phyloP scores from a whole-genome alignment of 2,797 vertebrate species.

The Pangasius sanitwongsei region DNA sequence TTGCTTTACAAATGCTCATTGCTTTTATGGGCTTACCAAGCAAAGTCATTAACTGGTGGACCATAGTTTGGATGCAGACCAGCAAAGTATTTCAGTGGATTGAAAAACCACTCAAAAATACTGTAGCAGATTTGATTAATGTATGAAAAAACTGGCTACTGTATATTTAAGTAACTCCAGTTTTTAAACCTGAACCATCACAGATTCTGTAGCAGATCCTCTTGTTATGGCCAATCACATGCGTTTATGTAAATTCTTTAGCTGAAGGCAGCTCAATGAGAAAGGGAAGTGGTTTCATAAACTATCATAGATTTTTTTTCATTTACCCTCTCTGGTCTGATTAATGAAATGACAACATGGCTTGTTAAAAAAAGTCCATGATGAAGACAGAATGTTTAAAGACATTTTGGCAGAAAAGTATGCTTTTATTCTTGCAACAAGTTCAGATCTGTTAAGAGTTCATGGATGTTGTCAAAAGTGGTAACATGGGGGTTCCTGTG shows the following conservation, averaged over 20 bases:
- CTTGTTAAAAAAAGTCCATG: not conserved
- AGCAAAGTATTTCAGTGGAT: not conserved
- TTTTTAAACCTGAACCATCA: not conserved
- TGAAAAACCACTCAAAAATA: not conserved
- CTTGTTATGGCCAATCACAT: not conserved
- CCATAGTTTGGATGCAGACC: not conserved
- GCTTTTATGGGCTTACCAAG: slow-evolving; percentile 1
- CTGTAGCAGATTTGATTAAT: not conserved
- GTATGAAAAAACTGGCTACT: not conserved
- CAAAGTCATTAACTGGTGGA: not conserved
- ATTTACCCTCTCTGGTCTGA: not conserved
- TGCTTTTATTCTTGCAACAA: not conserved
- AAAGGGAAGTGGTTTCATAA: not conserved
- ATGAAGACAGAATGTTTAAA: not conserved
- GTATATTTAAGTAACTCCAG: not conserved
- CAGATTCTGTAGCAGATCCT: not conserved
- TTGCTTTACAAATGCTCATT: not conserved
- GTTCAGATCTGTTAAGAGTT: not conserved
- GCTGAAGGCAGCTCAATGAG: not conserved
- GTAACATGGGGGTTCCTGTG: not conserved
- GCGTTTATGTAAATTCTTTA: slow-evolving; percentile 16
- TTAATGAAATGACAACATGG: not conserved
- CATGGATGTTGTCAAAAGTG: not conserved
- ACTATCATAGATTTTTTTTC: not conserved
- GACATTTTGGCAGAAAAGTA: not conserved